A percentile compares a stretch with the other conserved stretches of the same genome.
Conservation (phyloP, 2,797 vertebrate genomes). For the Masticophis lateralis region DNA sequence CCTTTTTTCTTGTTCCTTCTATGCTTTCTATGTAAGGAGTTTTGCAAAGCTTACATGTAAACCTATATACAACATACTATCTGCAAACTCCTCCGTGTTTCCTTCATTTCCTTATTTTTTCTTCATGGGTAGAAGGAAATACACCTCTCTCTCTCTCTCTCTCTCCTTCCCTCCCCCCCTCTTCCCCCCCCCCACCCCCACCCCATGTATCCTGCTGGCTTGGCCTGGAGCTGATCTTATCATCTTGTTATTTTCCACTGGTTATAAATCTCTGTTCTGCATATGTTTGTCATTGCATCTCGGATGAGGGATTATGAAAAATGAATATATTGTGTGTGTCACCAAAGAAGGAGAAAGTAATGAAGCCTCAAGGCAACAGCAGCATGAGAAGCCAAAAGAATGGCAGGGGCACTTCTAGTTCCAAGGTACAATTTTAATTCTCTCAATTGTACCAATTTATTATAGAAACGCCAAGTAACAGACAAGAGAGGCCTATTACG, state of each 20-base stretch:
- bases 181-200: neutral
- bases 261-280: constrained; percentile 33
- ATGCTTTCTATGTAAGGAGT: neutral
- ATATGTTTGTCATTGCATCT: constrained; percentile 17
- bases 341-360: constrained; percentile 42
- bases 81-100: neutral
- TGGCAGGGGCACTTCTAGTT: neutral
- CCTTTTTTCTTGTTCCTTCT: neutral
- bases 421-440: neutral
- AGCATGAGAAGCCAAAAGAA: neutral
- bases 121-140: neutral
- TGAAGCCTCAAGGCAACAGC: neutral
- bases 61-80: too few relatives aligned
- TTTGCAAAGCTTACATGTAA: neutral
- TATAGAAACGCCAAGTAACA: neutral
- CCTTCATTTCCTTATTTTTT: neutral
- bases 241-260: constrained; percentile 43
- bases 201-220: neutral
- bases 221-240: constrained; percentile 36
- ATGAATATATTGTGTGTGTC: neutral
- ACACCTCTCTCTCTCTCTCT: neutral
- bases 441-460: neutral
- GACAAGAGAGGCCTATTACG: neutral
- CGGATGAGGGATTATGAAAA: constrained; percentile 13
- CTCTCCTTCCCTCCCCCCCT: rapidly evolving